Evolutionary conservation across 2,888 invertebrate species (phyloP).

Genomic region (Philereme transversata): DNA sequence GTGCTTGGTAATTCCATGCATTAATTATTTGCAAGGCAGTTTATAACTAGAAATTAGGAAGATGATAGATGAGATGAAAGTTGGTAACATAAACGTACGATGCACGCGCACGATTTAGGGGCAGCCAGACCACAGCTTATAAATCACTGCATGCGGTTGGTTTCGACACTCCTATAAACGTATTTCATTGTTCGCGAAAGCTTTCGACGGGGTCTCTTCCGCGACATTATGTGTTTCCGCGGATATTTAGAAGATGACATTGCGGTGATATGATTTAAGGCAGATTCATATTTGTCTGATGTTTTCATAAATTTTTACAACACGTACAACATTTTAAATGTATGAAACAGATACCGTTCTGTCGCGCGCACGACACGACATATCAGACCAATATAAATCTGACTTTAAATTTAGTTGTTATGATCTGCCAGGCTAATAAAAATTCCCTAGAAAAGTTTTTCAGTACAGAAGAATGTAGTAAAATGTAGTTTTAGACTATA

Average conservation of each 20-base stretch:
- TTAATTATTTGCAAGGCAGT: not conserved
- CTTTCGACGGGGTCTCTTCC: constrained; percentile 45
- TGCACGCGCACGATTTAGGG: constrained; percentile 43
- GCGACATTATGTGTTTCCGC: constrained; percentile 48
- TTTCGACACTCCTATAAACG: constrained; percentile 55
- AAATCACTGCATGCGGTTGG: constrained; percentile 53
- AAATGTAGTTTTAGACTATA: too few species aligned
- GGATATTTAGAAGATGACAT: not conserved
- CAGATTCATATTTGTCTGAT: not conserved
- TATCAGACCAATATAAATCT: too few species aligned
- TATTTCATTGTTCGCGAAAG: constrained; percentile 62
- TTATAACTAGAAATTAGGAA: constrained; percentile 4
- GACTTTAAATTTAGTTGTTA: too few species aligned
- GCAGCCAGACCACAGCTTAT: constrained; percentile 43
- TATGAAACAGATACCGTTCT: too few species aligned
- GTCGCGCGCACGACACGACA: too few species aligned
- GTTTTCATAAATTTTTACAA: not conserved
- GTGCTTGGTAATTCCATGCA: not conserved
- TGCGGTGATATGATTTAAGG: constrained; percentile 7
- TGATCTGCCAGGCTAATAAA: too few species aligned
- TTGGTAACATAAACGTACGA: constrained; percentile 21
- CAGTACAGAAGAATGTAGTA: too few species aligned
- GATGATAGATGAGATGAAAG: constrained; percentile 28
- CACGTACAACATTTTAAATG: too few species aligned
- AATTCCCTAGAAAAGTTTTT: too few species aligned